phyloP scores from a whole-genome alignment of 2,888 invertebrate species.

The Acanthopleura granulata region DNA sequence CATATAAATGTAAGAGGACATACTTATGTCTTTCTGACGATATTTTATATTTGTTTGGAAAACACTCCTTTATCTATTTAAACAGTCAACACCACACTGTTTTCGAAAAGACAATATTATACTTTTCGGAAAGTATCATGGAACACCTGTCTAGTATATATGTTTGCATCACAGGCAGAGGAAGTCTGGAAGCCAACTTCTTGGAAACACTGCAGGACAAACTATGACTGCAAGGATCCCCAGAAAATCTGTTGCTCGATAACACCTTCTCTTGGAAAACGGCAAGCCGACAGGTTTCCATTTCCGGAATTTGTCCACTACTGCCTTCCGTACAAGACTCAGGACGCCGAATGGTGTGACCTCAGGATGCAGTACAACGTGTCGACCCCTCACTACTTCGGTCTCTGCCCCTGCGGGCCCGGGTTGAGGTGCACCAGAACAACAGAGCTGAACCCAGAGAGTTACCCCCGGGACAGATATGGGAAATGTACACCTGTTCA shows the following conservation, averaged over 20 bases:
- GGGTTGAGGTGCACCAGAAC: conserved; percentile 44
- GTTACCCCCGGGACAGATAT: conserved; percentile 44
- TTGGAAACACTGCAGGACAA: conserved; percentile 25
- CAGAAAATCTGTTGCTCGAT: conserved; percentile 40
- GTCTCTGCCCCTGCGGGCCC: conserved; percentile 53
- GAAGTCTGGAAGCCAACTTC: conserved; percentile 31
- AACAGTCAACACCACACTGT: no score
- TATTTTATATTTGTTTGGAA: no score
- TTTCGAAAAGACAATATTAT: no score
- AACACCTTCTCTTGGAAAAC: conserved; percentile 39
- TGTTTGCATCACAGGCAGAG: conserved; percentile 18
- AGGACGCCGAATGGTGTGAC: conserved; percentile 48
- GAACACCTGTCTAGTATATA: no score
- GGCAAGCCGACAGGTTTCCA: conserved; percentile 27
- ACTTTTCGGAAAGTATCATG: no score
- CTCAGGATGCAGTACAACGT: conserved; percentile 40
- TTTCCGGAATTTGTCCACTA: conserved; percentile 31
- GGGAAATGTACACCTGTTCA: conserved; percentile 41
- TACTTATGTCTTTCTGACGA: no score
- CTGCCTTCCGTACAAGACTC: conserved; percentile 52
- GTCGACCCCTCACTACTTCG: conserved; percentile 36
- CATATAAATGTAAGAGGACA: no score
- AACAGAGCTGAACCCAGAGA: conserved; percentile 38
- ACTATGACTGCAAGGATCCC: conserved; percentile 27
- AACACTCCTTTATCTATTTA: no score